Percentiles rank a stretch among this genome's conserved stretches.
phyloP scores from a whole-genome alignment of 2,113 vertebrate genomes.

The Theristicus caerulescens region DNA sequence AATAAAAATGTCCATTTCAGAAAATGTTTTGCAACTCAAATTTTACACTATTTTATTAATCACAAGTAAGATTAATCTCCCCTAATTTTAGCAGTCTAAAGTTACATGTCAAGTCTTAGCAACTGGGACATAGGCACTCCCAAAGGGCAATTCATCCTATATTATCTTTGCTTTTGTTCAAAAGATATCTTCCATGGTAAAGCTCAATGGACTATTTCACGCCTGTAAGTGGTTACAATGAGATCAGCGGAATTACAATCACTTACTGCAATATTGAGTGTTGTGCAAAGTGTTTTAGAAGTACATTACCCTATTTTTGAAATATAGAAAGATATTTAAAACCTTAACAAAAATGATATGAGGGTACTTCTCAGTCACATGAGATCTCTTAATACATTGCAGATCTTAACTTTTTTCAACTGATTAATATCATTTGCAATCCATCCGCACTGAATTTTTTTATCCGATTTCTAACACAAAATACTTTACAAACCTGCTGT shows the following conservation, averaged over 20 bases:
- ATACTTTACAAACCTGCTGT: not conserved
- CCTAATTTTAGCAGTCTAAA: not conserved
- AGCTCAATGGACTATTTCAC: slow-evolving; percentile 55
- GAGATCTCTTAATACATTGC: slow-evolving; percentile 5
- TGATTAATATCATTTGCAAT: slow-evolving; percentile 11
- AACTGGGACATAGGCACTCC: not conserved
- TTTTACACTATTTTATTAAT: not conserved
- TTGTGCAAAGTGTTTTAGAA: slow-evolving; percentile 49
- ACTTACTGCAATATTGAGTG: slow-evolving; percentile 60
- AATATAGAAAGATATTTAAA: slow-evolving; percentile 61
- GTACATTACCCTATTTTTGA: slow-evolving; percentile 61
- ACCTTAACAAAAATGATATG: slow-evolving; percentile 7
- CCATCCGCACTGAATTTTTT: not conserved
- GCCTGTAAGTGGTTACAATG: slow-evolving; percentile 56
- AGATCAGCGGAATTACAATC: slow-evolving; percentile 59
- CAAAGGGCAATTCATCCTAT: slow-evolving; percentile 32
- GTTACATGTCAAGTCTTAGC: not conserved
- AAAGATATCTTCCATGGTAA: slow-evolving; percentile 34
- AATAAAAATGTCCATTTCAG: not conserved
- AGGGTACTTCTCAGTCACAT: slow-evolving; percentile 42
- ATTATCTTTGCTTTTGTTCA: slow-evolving; percentile 45
- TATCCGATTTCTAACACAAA: not conserved
- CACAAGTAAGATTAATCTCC: not conserved
- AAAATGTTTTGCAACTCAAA: not conserved
- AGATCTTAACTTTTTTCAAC: not conserved